Evolutionary conservation across 2,797 vertebrate species (phyloP).

Genomic region (Alcedo quadribrachys): DNA sequence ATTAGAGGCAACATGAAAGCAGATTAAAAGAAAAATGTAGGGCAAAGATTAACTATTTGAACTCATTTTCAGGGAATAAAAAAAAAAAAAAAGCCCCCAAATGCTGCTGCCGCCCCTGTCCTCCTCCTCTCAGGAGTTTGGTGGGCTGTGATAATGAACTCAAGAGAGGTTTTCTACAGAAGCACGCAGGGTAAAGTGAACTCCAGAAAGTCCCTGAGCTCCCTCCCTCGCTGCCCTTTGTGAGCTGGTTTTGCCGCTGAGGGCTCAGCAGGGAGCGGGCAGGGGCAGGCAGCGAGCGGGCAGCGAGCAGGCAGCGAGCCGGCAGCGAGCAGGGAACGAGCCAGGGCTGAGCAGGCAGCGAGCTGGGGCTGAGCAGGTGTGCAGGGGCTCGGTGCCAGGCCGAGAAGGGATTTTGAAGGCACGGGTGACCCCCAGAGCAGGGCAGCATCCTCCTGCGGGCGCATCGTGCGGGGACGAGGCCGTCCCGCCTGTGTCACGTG

Average conservation of each 20-base stretch:
- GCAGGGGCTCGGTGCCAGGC: not conserved
- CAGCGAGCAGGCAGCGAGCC: not conserved
- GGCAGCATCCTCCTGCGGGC: not conserved
- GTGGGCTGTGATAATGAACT: not conserved
- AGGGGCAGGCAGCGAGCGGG: not conserved
- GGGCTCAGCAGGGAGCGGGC: not conserved
- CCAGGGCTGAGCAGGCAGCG: not conserved
- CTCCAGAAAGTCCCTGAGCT: not conserved
- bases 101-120: not conserved
- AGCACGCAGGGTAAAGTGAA: not conserved
- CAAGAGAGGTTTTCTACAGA: not conserved
- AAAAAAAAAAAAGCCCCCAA: not conserved
- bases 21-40: slow-evolving; percentile 65
- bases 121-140: not conserved
- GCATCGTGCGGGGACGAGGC: rapidly evolving
- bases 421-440: rapidly evolving
- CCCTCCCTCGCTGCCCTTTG: not conserved
- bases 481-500: rapidly evolving
- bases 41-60: slow-evolving; percentile 55
- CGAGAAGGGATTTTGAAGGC: not conserved
- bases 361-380: not conserved
- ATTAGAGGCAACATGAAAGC: slow-evolving; percentile 48
- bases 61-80: not conserved
- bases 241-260: not conserved
- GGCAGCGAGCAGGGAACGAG: not conserved